These are phyloP conservation scores for Phenganax subtilis DNA, from an alignment of 92 coral and sea anemone genomes.

Conservation along the genomic window DNA sequence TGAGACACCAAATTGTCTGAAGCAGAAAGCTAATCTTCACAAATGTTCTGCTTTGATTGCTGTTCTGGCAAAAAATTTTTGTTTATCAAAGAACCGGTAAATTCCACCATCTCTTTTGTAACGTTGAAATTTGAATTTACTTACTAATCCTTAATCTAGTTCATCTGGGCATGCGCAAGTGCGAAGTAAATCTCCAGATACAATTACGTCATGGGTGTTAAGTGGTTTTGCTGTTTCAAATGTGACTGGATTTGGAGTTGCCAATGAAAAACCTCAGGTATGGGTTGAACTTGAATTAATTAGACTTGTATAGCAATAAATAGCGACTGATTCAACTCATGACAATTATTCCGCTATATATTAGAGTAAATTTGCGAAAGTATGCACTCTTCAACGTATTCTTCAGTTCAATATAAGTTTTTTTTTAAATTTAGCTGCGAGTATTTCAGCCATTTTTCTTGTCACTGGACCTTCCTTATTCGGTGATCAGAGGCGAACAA, in stretches of 20 bases:
- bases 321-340: too few species aligned
- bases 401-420: not conserved
- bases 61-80: too few species aligned
- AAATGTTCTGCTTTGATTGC: too few species aligned
- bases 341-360: too few species aligned
- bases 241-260: conserved; percentile 80
- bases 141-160: conserved; percentile 35
- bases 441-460: conserved; percentile 96
- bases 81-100: too few species aligned
- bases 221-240: conserved; percentile 93
- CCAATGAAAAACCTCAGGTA: conserved; percentile 69
- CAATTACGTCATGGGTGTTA: conserved; percentile 95
- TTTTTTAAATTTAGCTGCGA: conserved; percentile 53
- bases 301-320: too few species aligned
- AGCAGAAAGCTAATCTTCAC: too few species aligned
- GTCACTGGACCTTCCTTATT: conserved; percentile 84
- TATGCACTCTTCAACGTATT: not conserved
- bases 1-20: too few species aligned
- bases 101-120: too few species aligned
- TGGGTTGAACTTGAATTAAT: not conserved
- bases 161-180: conserved; percentile 67
- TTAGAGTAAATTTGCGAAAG: not conserved
- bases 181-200: conserved; percentile 74
- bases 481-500: conserved; percentile 89
- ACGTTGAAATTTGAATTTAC: not conserved